A percentile compares a stretch with the other conserved stretches of the same genome.
Evolutionary conservation across 2,797 vertebrate species (phyloP).

Genomic region (Semaprochilodus insignis): DNA sequence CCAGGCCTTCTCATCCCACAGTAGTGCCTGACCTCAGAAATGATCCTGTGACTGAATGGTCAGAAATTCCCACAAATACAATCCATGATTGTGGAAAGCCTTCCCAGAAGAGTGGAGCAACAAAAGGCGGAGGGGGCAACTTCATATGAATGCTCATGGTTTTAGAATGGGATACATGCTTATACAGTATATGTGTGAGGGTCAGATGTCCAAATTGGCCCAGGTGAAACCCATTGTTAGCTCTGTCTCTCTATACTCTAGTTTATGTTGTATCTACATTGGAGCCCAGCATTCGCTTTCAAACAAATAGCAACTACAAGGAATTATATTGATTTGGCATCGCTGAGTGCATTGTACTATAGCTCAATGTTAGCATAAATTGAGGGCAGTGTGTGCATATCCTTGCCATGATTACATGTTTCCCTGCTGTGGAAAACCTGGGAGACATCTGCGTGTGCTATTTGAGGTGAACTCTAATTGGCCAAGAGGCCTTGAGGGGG

Average conservation of each 20-base stretch:
- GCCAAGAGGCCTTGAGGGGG: conserved; percentile 39
- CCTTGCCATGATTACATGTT: background rate
- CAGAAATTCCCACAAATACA: too few species aligned
- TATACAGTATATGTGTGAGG: too few species aligned
- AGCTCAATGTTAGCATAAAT: conserved; percentile 21
- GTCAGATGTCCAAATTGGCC: too few species aligned
- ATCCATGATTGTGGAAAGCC: too few species aligned
- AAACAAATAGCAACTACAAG: conserved; percentile 8
- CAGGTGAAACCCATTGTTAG: background rate
- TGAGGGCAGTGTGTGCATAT: background rate
- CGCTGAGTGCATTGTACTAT: conserved; percentile 11
- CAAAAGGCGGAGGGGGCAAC: too few species aligned
- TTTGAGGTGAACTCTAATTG: conserved; percentile 49
- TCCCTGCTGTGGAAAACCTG: conserved; percentile 27
- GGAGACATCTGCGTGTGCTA: conserved; percentile 48
- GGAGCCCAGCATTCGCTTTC: background rate
- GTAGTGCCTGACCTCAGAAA: too few species aligned
- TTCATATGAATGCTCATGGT: too few species aligned
- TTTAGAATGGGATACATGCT: too few species aligned
- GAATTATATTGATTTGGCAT: conserved; percentile 9
- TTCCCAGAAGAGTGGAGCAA: too few species aligned
- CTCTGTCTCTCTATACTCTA: background rate
- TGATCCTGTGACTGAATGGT: too few species aligned
- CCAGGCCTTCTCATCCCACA: too few species aligned
- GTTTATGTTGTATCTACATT: background rate